Percentiles rank a stretch among this genome's conserved stretches.
Evolutionary conservation across 2,888 invertebrate species (phyloP).

Genomic region (Fabriciana adippe): DNA sequence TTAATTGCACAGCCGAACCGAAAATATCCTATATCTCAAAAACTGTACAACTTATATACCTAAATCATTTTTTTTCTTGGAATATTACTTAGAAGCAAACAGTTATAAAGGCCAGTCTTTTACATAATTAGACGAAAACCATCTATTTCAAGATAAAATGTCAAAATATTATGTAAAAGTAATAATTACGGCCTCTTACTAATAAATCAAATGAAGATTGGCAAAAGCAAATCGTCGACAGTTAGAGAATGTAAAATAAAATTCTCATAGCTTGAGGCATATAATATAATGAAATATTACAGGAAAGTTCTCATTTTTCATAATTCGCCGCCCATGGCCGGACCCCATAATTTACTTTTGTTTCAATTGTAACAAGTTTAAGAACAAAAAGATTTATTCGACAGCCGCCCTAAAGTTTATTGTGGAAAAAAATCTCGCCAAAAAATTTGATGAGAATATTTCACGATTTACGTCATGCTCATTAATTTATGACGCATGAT

Average conservation of each 20-base stretch:
- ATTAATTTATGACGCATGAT: conserved; percentile 65
- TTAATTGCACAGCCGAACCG: no score
- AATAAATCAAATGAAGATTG: conserved; percentile 30
- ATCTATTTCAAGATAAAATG: not conserved
- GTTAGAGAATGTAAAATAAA: conserved; percentile 29
- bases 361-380: conserved; percentile 72
- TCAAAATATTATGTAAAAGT: not conserved
- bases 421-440: conserved; percentile 27
- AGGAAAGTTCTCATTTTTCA: conserved; percentile 60
- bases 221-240: conserved; percentile 29
- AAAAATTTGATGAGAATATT: conserved; percentile 30
- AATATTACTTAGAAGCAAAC: no score
- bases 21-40: no score
- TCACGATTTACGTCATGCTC: conserved; percentile 29
- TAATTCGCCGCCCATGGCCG: conserved; percentile 52
- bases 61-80: no score
- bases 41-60: no score
- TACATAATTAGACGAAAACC: no score
- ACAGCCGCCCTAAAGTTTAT: conserved; percentile 49
- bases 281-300: conserved; percentile 43
- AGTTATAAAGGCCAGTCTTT: no score
- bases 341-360: conserved; percentile 73
- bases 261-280: conserved; percentile 18
- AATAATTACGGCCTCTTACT: not conserved
- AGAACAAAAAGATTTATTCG: conserved; percentile 67